phyloP scores from a whole-genome alignment of 1,140 invertebrate species.

The Bilobella aurantiaca region DNA sequence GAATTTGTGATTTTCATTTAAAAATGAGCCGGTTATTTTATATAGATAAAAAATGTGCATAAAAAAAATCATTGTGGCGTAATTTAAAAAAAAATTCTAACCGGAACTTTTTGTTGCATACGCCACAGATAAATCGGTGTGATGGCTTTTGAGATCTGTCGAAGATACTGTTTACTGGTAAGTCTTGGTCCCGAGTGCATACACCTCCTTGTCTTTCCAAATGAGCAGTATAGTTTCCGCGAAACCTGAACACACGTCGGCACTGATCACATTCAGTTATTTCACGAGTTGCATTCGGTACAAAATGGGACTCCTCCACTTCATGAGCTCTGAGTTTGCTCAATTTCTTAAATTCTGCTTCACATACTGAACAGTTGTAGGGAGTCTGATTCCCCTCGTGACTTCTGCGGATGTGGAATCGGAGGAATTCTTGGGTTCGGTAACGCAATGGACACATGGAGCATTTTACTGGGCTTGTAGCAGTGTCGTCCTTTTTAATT shows the following conservation, averaged over 20 bases:
- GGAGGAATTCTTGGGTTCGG: no score
- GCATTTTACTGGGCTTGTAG: no score
- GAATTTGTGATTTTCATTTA: background rate
- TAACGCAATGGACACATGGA: no score
- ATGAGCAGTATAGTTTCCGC: background rate
- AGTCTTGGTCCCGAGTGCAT: background rate
- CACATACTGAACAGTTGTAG: no score
- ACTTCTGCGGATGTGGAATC: no score
- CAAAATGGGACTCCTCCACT: no score
- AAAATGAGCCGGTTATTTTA: background rate
- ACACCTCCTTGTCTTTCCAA: background rate
- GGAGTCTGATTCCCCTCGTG: no score
- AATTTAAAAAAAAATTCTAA: background rate
- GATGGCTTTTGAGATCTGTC: background rate
- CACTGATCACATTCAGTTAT: background rate
- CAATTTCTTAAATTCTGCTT: no score
- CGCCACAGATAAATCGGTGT: background rate
- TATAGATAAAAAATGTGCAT: no score
- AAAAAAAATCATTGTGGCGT: no score
- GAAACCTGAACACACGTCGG: background rate
- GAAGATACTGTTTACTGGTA: background rate
- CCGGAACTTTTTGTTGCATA: background rate
- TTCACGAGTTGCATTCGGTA: background rate
- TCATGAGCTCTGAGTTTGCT: no score
- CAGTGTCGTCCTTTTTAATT: no score